phyloP scores from a whole-genome alignment of 1,140 invertebrate species.

The Bicyclus anynana region DNA sequence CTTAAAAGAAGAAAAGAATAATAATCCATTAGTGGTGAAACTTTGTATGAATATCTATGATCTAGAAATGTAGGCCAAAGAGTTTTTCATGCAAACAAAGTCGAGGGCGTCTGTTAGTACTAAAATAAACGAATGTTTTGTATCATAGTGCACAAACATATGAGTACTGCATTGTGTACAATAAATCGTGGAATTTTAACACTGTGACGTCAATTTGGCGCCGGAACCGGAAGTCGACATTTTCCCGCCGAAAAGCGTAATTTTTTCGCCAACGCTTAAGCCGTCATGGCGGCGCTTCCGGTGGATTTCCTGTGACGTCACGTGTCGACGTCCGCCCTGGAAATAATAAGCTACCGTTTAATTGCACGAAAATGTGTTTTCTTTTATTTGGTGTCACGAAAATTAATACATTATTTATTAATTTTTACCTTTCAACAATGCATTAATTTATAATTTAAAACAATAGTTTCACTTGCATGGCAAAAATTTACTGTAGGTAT shows the following conservation, averaged over 20 bases:
- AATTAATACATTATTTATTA: neutral
- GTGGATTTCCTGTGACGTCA: constrained; percentile 30
- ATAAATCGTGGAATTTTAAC: constrained; percentile 24
- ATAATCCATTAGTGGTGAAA: too few species aligned
- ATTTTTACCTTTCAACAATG: too few species aligned
- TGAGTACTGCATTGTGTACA: neutral
- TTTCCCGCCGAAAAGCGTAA: constrained; percentile 27
- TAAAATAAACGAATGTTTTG: too few species aligned
- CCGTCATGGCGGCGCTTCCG: constrained; percentile 27
- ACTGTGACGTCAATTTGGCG: constrained; percentile 22
- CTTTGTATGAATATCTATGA: too few species aligned
- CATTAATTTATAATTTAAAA: too few species aligned
- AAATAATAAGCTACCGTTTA: constrained; percentile 21
- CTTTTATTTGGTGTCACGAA: neutral
- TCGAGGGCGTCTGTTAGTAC: too few species aligned
- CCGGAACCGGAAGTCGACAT: constrained; percentile 27
- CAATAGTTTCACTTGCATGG: too few species aligned
- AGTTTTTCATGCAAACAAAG: too few species aligned
- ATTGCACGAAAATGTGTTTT: constrained; percentile 12
- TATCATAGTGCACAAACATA: too few species aligned
- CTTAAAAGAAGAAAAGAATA: too few species aligned
- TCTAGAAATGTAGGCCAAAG: too few species aligned
- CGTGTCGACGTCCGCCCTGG: constrained; percentile 21
- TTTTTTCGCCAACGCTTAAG: constrained; percentile 28
- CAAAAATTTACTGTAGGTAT: too few species aligned